A percentile compares a stretch with the other conserved stretches of the same genome.
Conservation (phyloP, 2,888 invertebrate species). For the Athalia cordata region DNA sequence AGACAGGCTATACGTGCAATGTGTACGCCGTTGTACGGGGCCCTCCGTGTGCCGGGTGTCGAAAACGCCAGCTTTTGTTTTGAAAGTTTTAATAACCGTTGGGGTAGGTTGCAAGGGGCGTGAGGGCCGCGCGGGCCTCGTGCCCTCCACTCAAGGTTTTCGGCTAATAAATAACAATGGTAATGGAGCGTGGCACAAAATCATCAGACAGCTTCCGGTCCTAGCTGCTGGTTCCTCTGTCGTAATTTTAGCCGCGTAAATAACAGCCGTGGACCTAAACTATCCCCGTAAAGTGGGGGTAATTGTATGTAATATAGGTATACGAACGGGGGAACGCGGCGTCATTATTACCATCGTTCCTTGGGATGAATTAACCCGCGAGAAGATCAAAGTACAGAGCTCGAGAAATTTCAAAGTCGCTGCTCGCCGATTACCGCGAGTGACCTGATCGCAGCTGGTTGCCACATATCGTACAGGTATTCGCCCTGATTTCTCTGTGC, state of each 20-base stretch:
- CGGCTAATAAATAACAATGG: slow-evolving; percentile 60
- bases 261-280: slow-evolving; percentile 16
- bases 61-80: slow-evolving; percentile 36
- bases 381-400: too few relatives aligned
- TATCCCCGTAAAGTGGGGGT: not conserved
- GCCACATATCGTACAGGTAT: too few relatives aligned
- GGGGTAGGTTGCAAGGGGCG: slow-evolving; percentile 60
- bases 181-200: slow-evolving; percentile 59
- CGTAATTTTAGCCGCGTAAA: slow-evolving; percentile 24
- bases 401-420: too few relatives aligned
- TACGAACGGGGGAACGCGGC: too few relatives aligned
- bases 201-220: slow-evolving; percentile 37
- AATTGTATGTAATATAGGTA: too few relatives aligned
- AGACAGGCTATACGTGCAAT: slow-evolving; percentile 4
- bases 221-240: slow-evolving; percentile 17
- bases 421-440: too few relatives aligned
- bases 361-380: too few relatives aligned
- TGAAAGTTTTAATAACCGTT: slow-evolving; percentile 51
- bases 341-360: too few relatives aligned
- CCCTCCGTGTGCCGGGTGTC: slow-evolving; percentile 17
- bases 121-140: slow-evolving; percentile 38
- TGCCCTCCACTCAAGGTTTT: slow-evolving; percentile 22
- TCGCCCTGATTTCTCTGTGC: too few relatives aligned
- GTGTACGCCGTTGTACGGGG: too few relatives aligned
- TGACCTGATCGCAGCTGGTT: too few relatives aligned